Base-by-base conservation (phyloP, 2,797 vertebrate genomes). In the Okamejei kenojei region DNA sequence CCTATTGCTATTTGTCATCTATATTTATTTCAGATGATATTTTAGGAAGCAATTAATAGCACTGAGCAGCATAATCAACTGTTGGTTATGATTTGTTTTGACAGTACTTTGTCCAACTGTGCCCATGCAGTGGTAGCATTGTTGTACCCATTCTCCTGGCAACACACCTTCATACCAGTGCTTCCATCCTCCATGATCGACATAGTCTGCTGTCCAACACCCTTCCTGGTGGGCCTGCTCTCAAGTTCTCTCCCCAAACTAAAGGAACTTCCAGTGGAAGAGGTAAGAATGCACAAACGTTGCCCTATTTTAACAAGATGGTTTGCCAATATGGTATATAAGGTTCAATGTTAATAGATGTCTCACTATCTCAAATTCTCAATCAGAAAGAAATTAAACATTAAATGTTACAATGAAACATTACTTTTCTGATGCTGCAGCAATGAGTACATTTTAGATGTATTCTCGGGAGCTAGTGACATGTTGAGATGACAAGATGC, bases 121-220 rank as follows among this genome's bases (percentile, higher is more conserved):
- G 98, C 98, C 68, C 99, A 98, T 0, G 98, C 99, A 0, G 98
- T 99, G 94, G 99, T 99, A 94, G 99, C 99, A 77, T 96, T 99
- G 96, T 98, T 99, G 81, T 99, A 99, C 96, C 99, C 99, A 1
- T 99, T 99, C 96, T 99, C 99, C 95, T 99, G 99, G 99, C 99
- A 99, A 94, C 99, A 99, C 95, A 99, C 99, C 94, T 99, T 99
- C 97, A 99, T 99, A 95, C 99, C 99, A 0, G 99, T 99, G 63
- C 97, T 99, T 88, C 99, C 99, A 0, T 97, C 97, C 1, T 98
- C 98, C 95, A 99, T 99, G 99, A 97, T 99, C 94, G 99, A 99
- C 95, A 99, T 99, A 0, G 98, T 99, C 94, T 99, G 99, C 96
- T 99, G 98, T 95, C 99, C 99, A 79, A 99, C 99, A 0, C 99